Evolutionary conservation across 2,797 vertebrate species (phyloP), one percentile per base, ranked within the genome.

Genomic region (Vultur gryphus): DNA sequence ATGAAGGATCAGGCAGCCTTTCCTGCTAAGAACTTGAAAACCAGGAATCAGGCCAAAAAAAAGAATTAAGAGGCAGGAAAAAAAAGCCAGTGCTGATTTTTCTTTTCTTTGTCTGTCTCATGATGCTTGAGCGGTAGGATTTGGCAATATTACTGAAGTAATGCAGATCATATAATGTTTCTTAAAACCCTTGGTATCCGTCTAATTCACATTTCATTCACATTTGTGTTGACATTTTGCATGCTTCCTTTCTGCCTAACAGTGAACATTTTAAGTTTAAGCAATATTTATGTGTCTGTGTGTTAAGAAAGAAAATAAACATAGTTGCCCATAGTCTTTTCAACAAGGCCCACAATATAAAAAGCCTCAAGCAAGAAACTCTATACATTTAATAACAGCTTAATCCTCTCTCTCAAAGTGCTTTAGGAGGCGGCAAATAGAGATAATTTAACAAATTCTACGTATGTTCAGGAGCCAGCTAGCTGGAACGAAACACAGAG

Each of bases 21-120:
- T 89, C 76, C 67, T 88, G n/a, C 51, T 90, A 79, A 71, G 85
- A 84, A 65, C 77, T 81, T 91, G 88, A 94, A 88, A 86, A 82
- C 84, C 70, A 64, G 93, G 83, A 93, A 81, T 70, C 20, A 15
- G 28, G 87, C 76, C 55, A 90, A 80, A 78, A 75, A 75, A 19
- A 37, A 70, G 66, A 57, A 89, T 84, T 84, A 69, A 77, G 72
- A 62, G 29, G 18, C 23, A 49, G 49, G 25, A 5, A 33, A 66
- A 66, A 73, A 92, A 84, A 76, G 10, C 26, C 35, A 49, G 23
- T 58, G 13, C 73, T 88, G 62, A 41, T 51, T 88, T 90, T 94
- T 62, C 20, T 65, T 84, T 90, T 90, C 39, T 92, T 91, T 82
- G 15, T 73, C 54, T 64, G 65, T 78, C 76, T 90, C 72, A 90